A percentile compares a stretch with the other conserved stretches of the same genome.
These are phyloP conservation scores for Sarcophaga peregrina DNA, from an alignment of 1,140 invertebrate genomes.

Conservation along the genomic window DNA sequence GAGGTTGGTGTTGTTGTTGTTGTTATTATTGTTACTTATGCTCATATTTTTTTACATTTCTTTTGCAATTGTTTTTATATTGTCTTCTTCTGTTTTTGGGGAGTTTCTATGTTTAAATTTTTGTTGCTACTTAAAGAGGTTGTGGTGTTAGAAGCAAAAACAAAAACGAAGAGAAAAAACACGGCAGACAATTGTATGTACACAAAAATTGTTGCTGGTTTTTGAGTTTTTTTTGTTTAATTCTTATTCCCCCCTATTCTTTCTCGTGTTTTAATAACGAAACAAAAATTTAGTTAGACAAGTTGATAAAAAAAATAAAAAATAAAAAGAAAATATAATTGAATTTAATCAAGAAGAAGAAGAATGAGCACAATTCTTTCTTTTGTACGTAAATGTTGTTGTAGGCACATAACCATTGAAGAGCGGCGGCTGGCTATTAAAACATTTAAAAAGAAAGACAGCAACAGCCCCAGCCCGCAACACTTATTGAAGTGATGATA, in stretches of 20 bases:
- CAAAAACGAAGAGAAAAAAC: not conserved
- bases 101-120: too few relatives aligned
- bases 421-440: slow-evolving; percentile 4
- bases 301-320: not conserved
- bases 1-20: too few relatives aligned
- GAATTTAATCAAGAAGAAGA: not conserved
- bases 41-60: too few relatives aligned
- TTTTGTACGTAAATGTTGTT: slow-evolving; percentile 6
- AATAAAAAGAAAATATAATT: too few relatives aligned
- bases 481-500: slow-evolving; percentile 15
- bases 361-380: not conserved
- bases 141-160: not conserved
- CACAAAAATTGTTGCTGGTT: not conserved
- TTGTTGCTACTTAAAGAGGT: too few relatives aligned
- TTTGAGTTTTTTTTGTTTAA: not conserved
- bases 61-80: too few relatives aligned
- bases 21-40: too few relatives aligned
- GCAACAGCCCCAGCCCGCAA: not conserved
- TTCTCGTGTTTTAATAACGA: not conserved
- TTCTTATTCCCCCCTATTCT: not conserved
- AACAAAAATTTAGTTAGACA: slow-evolving; percentile 6
- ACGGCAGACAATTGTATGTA: not conserved
- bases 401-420: not conserved
- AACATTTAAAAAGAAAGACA: not conserved
- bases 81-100: not conserved